Conservation (phyloP, 1,140 invertebrate genomes). For the Psilanteris sp. region DNA sequence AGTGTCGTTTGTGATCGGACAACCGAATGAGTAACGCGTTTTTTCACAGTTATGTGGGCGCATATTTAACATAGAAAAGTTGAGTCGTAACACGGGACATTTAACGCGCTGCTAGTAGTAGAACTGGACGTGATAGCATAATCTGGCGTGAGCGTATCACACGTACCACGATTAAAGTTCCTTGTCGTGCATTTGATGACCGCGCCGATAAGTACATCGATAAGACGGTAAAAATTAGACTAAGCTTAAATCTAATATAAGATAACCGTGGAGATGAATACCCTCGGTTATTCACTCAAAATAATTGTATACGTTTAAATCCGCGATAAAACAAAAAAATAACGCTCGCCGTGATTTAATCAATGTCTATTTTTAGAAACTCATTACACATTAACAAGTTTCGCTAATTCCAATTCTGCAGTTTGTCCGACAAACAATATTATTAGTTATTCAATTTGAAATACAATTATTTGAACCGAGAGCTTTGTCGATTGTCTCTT, state of each 20-base stretch:
- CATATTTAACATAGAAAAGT: slow-evolving; percentile 11
- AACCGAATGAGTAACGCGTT: too few species aligned
- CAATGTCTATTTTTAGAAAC: slow-evolving; percentile 22
- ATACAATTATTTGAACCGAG: too few species aligned
- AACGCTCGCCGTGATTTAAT: slow-evolving; percentile 24
- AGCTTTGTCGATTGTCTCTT: too few species aligned
- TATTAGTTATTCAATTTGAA: too few species aligned
- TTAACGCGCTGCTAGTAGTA: slow-evolving; percentile 8
- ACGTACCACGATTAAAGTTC: slow-evolving; percentile 68
- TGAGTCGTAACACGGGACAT: slow-evolving; percentile 13
- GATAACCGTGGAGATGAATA: slow-evolving; percentile 31
- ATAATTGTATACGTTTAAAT: slow-evolving; percentile 44
- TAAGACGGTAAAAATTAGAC: slow-evolving; percentile 67
- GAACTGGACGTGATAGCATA: slow-evolving; percentile 34
- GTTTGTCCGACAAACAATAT: too few species aligned
- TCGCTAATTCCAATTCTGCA: too few species aligned
- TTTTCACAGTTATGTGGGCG: too few species aligned
- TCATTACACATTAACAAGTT: too few species aligned
- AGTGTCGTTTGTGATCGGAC: too few species aligned
- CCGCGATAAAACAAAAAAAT: slow-evolving; percentile 23
- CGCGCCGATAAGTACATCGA: slow-evolving; percentile 62
- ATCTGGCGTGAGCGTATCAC: slow-evolving; percentile 34
- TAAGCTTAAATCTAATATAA: slow-evolving; percentile 42
- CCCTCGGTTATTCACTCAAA: slow-evolving; percentile 24
- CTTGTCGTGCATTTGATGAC: slow-evolving; percentile 59